phyloP scores from a whole-genome alignment of 2,797 vertebrate genomes.

The Enteromius radiatus region DNA sequence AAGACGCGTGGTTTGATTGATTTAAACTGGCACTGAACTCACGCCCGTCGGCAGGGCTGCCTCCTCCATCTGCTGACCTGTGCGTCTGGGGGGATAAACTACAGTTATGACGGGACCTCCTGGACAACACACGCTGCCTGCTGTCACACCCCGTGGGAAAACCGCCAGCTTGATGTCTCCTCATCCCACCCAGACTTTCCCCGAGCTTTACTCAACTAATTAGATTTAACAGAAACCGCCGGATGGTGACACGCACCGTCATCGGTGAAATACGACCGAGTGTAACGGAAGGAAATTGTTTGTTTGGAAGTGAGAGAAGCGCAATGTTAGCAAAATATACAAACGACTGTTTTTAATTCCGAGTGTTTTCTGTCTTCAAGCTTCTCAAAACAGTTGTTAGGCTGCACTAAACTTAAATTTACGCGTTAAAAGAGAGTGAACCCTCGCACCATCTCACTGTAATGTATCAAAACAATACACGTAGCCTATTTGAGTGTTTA shows the following conservation, averaged over 20 bases:
- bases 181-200: conserved; percentile 33
- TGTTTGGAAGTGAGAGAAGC: background rate
- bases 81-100: conserved; percentile 61
- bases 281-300: background rate
- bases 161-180: conserved; percentile 68
- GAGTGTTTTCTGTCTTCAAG: background rate
- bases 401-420: background rate
- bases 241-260: conserved; percentile 13
- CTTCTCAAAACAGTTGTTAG: background rate
- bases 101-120: conserved; percentile 60
- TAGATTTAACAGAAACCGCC: conserved; percentile 20
- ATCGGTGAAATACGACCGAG: background rate
- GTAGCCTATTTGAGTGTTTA: background rate
- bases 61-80: conserved; percentile 73
- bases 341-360: background rate
- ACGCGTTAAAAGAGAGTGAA: background rate
- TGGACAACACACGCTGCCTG: conserved; percentile 31
- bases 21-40: conserved; percentile 69
- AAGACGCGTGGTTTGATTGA: conserved; percentile 67
- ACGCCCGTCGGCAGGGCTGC: conserved; percentile 70
- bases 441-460: background rate
- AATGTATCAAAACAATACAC: background rate
- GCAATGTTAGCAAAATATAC: background rate
- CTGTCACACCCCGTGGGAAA: conserved; percentile 70
- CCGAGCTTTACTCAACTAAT: conserved; percentile 28